Percentiles rank a stretch among this genome's conserved stretches.
These are phyloP conservation scores for Orchesellides sinensis DNA, from an alignment of 2,888 invertebrate species.

Conservation along the genomic window DNA sequence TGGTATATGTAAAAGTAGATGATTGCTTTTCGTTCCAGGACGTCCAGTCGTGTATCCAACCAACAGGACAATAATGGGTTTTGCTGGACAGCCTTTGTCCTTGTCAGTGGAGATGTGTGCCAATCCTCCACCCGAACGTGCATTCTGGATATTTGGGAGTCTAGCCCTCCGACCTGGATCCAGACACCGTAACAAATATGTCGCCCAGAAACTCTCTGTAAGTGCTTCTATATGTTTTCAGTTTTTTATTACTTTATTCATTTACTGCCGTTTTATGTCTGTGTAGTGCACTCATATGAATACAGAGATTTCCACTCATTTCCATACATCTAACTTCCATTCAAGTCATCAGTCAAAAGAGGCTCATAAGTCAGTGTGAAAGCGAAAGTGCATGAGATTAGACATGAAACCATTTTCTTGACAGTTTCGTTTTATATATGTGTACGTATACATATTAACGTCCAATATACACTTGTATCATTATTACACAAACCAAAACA, in stretches of 20 bases:
- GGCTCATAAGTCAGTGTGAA: constrained; percentile 52
- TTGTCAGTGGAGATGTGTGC: constrained; percentile 87
- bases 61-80: constrained; percentile 83
- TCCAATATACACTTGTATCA: too few species aligned
- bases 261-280: constrained; percentile 41
- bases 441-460: not conserved
- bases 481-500: too few species aligned
- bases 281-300: constrained; percentile 28
- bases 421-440: not conserved
- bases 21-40: constrained; percentile 79
- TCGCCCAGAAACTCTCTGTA: constrained; percentile 80
- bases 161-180: constrained; percentile 76
- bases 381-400: not conserved
- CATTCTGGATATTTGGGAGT: constrained; percentile 80
- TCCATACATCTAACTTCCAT: constrained; percentile 55
- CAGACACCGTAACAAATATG: constrained; percentile 76
- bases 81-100: constrained; percentile 83
- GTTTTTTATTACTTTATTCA: constrained; percentile 6
- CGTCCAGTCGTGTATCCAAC: constrained; percentile 83
- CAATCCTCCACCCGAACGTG: constrained; percentile 83
- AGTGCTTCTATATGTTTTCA: constrained; percentile 74
- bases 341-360: constrained; percentile 62
- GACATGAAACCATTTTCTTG: not conserved
- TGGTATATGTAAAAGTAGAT: constrained; percentile 60
- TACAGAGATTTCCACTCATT: constrained; percentile 60